phyloP scores from a whole-genome alignment of 2,888 invertebrate species.

The Chromoteleia sp. region DNA sequence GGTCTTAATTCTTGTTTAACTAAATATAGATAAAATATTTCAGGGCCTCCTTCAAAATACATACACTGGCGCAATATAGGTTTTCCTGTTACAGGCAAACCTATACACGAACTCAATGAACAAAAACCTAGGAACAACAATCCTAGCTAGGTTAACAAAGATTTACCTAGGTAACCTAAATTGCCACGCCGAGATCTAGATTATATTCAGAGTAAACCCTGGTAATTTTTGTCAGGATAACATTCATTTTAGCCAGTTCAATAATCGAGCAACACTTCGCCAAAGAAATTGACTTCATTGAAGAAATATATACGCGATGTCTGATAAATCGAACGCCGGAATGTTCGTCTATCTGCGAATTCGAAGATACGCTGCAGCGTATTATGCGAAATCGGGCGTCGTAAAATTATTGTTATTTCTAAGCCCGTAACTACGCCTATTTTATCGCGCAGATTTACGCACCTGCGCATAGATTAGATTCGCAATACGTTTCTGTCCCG shows the following conservation, averaged over 20 bases:
- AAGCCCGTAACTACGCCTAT: conserved; percentile 57
- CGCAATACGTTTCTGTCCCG: conserved; percentile 63
- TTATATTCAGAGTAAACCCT: too few species aligned
- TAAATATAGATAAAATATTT: too few species aligned
- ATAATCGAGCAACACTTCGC: conserved; percentile 36
- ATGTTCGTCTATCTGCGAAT: conserved; percentile 48
- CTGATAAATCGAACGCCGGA: conserved; percentile 50
- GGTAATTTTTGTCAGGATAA: too few species aligned
- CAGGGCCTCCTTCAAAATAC: too few species aligned
- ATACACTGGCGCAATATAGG: too few species aligned
- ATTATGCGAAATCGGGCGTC: conserved; percentile 49
- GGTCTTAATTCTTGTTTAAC: too few species aligned
- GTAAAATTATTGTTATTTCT: conserved; percentile 68
- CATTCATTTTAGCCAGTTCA: not conserved
- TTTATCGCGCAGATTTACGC: conserved; percentile 73
- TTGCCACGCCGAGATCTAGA: too few species aligned
- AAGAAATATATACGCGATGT: conserved; percentile 25
- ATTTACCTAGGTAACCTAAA: too few species aligned
- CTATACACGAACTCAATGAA: too few species aligned
- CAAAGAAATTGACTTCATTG: conserved; percentile 11
- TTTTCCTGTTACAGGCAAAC: too few species aligned
- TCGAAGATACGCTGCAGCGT: conserved; percentile 46
- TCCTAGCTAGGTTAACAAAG: too few species aligned
- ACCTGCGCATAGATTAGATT: conserved; percentile 71
- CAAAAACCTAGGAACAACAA: too few species aligned